Conservation (phyloP, 1,140 invertebrate species). For the Zaprionus taronus region DNA sequence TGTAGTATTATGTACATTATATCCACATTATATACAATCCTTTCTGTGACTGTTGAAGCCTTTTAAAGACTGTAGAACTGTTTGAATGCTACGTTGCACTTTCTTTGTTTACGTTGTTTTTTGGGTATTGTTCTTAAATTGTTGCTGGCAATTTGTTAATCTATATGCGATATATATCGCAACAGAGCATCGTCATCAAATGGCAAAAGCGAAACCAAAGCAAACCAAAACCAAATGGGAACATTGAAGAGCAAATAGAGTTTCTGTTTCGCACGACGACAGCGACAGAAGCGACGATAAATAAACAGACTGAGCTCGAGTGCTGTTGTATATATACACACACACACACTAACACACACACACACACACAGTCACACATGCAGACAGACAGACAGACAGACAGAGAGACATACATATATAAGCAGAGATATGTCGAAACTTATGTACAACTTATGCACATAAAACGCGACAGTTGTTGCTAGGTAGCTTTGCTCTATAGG, state of each 20-base stretch:
- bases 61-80: no score
- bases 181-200: neutral
- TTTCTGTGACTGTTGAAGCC: no score
- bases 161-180: neutral
- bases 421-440: neutral
- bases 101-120: no score
- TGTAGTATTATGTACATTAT: no score
- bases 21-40: no score
- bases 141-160: neutral
- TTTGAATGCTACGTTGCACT: no score
- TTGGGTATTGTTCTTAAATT: no score
- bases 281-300: constrained; percentile 22
- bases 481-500: constrained; percentile 15
- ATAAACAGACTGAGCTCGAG: constrained; percentile 31
- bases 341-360: neutral
- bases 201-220: neutral
- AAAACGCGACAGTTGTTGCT: constrained; percentile 14
- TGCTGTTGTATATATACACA: neutral
- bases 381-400: neutral
- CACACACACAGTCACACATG: neutral
- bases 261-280: constrained; percentile 17
- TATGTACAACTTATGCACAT: constrained; percentile 8
- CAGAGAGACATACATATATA: neutral
- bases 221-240: constrained; percentile 22
- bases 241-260: constrained; percentile 33